A percentile compares a stretch with the other conserved stretches of the same genome.
Conservation (phyloP, 2,797 vertebrate genomes). For the Rhinoraja longicauda region DNA sequence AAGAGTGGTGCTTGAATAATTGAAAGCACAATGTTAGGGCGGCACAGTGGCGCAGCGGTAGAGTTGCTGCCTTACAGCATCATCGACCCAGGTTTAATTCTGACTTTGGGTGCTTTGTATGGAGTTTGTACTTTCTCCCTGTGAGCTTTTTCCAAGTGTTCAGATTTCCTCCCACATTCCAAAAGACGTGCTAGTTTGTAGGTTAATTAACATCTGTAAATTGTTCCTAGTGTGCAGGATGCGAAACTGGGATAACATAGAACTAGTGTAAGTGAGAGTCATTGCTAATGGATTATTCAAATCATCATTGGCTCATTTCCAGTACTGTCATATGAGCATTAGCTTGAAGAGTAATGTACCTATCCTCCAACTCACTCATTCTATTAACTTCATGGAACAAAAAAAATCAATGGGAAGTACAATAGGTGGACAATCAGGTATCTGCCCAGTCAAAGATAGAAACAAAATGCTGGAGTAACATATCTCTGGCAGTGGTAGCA, state of each 20-base stretch:
- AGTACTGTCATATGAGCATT: background rate
- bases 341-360: background rate
- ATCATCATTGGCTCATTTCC: background rate
- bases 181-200: too few relatives aligned
- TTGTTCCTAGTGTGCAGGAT: too few relatives aligned
- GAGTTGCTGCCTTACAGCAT: background rate
- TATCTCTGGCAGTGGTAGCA: too few relatives aligned
- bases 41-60: too few relatives aligned
- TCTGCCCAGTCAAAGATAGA: background rate
- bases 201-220: too few relatives aligned
- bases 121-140: too few relatives aligned
- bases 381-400: background rate
- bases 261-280: background rate
- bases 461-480: too few relatives aligned
- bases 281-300: background rate
- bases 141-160: too few relatives aligned
- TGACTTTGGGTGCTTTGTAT: too few relatives aligned
- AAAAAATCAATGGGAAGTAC: background rate
- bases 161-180: too few relatives aligned
- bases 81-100: too few relatives aligned
- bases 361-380: background rate
- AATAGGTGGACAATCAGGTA: background rate
- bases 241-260: too few relatives aligned
- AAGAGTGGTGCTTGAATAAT: background rate
- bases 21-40: background rate